Evolutionary conservation across 1,140 invertebrate genomes (phyloP), one percentile per base, ranked within the genome.

Genomic region (Dinoponera quadriceps): DNA sequence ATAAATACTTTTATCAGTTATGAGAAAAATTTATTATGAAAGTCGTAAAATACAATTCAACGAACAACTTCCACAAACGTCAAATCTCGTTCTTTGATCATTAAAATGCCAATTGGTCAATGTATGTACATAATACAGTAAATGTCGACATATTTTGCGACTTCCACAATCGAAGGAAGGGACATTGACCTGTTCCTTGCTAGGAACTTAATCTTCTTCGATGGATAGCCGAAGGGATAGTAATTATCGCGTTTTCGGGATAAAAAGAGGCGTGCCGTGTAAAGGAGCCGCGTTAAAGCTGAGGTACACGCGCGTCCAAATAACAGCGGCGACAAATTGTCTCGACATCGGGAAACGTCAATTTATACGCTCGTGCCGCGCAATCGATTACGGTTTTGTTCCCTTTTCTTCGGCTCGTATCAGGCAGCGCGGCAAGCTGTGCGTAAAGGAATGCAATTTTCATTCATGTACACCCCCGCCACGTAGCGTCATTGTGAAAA

Each of bases 401-500:
- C 44, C 38, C 48, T 44, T 72, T 74, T 74, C 20, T 51, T 20
- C 16, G 29, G 1, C 33, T 33, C 18, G 44, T 18, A 49, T 22
- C 20, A 18, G 65, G 85, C 54, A 87, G 29, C 44, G 78, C 49
- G 33, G 29, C 65, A 57, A 87, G 72, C n/a, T 60, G 71, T 82
- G 74, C 74, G 77, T 68, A 57, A 81, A 62, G 60, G 60, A 83
- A 75, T 69, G 72, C 69, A 62, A 91, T 82, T 90, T 90, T 87
- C 86, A 90, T 90, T 91, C 90, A 89, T 88, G 62, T 63, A 85
- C 78, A 74, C 44, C n/a, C 51, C 51, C 14, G 44, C 59, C 11
- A 44, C 11, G 7, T 44, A 44, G 38, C 7, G 7, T 44, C 7
- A 9, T 11, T 9, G 38, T 44, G 7, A 44, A 4, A 44, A 44